These are phyloP conservation scores for Vimba vimba DNA, from an alignment of 2,113 vertebrate genomes.

Conservation along the genomic window DNA sequence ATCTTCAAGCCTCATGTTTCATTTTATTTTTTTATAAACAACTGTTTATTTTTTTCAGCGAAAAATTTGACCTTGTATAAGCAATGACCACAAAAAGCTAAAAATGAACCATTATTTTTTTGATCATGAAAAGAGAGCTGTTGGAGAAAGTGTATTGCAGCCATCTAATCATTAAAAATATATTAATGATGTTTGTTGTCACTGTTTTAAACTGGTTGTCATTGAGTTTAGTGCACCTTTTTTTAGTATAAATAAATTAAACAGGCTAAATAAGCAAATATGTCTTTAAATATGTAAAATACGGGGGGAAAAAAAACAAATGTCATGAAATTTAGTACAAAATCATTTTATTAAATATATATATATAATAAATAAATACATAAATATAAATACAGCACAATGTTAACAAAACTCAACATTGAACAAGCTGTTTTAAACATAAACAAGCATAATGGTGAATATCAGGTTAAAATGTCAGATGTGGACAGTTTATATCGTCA, in stretches of 20 bases:
- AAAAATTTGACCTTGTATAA: neutral
- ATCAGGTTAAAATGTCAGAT: neutral
- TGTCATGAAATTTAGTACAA: neutral
- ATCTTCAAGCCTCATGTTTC: neutral
- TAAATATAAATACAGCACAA: neutral
- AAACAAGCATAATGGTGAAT: neutral
- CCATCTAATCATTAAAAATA: too few species aligned
- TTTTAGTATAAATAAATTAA: too few species aligned
- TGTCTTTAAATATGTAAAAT: neutral
- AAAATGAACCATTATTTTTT: neutral
- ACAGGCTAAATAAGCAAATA: neutral
- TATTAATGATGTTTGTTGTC: too few species aligned
- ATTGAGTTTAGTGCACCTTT: too few species aligned
- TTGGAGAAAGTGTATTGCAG: neutral
- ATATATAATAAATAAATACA: slow-evolving; percentile 4
- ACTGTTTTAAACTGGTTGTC: too few species aligned
- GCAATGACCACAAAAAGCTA: neutral
- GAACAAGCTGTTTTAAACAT: neutral
- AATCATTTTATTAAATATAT: neutral
- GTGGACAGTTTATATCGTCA: neutral
- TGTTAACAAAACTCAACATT: neutral
- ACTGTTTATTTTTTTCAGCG: neutral
- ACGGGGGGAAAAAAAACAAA: too few species aligned
- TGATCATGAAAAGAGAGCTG: neutral
- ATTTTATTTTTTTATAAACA: neutral